Percentiles rank a stretch among this genome's conserved stretches.
These are phyloP conservation scores for Cryptocheilus praepositus DNA, from an alignment of 2,888 invertebrate genomes.

Conservation along the genomic window DNA sequence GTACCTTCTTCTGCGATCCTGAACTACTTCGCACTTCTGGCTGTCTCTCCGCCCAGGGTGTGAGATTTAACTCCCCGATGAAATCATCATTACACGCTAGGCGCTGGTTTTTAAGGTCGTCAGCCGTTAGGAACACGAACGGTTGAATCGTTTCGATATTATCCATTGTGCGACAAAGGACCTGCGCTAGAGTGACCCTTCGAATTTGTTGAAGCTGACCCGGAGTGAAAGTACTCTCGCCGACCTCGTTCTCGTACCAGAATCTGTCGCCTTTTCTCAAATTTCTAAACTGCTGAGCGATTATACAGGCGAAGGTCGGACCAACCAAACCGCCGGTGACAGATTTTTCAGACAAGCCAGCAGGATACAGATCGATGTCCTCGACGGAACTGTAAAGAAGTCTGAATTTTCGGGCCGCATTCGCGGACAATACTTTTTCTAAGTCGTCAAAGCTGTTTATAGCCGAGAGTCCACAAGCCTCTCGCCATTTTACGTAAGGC, in stretches of 20 bases:
- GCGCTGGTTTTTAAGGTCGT: conserved; percentile 79
- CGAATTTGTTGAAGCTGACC: conserved; percentile 86
- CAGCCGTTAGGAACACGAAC: conserved; percentile 81
- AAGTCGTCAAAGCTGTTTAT: conserved; percentile 84
- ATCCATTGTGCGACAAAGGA: conserved; percentile 82
- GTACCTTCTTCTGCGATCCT: neutral
- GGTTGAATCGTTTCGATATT: conserved; percentile 83
- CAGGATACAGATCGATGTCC: conserved; percentile 90
- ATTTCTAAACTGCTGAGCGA: conserved; percentile 89
- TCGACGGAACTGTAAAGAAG: conserved; percentile 80
- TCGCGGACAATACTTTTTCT: conserved; percentile 81
- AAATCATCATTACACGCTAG: conserved; percentile 77
- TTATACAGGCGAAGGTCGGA: conserved; percentile 91
- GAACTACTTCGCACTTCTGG: conserved; percentile 10
- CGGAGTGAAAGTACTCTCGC: conserved; percentile 85
- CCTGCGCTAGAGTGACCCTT: conserved; percentile 83
- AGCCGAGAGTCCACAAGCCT: conserved; percentile 84
- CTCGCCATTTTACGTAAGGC: conserved; percentile 86
- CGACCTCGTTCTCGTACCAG: conserved; percentile 86
- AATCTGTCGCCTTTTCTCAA: conserved; percentile 87
- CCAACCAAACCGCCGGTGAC: conserved; percentile 88
- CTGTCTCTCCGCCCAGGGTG: conserved; percentile 79
- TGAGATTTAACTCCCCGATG: conserved; percentile 78
- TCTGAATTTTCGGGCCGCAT: conserved; percentile 80
- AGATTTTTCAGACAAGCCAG: conserved; percentile 88